Conservation (phyloP, 1,140 invertebrate species). For the Arctopsyche grandis region DNA sequence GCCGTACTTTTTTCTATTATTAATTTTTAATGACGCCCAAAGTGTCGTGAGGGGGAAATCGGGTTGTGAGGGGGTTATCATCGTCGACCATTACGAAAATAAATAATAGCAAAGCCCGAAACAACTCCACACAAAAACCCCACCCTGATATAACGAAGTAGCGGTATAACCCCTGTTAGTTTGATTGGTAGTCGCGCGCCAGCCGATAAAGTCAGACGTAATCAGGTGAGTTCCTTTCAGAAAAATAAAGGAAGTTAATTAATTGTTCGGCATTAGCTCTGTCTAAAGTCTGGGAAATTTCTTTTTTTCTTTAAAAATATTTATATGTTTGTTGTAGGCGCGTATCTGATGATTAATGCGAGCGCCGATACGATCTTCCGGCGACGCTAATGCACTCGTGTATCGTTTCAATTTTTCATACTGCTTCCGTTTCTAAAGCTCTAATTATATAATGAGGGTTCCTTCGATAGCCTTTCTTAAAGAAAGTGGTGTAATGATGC, state of each 20-base stretch:
- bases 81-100: constrained; percentile 6
- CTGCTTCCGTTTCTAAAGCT: not conserved
- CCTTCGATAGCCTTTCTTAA: too few relatives aligned
- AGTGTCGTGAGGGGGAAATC: not conserved
- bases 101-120: not conserved
- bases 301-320: not conserved
- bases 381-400: not conserved
- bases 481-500: too few relatives aligned
- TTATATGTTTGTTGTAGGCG: not conserved
- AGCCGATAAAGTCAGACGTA: not conserved
- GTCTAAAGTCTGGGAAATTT: not conserved
- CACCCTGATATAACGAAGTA: not conserved
- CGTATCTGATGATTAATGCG: not conserved
- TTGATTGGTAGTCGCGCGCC: not conserved
- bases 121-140: not conserved
- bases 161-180: not conserved
- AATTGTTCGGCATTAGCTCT: not conserved
- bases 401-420: constrained; percentile 13
- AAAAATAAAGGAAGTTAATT: constrained; percentile 9
- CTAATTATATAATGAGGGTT: not conserved
- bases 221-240: not conserved
- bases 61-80: not conserved
- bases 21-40: not conserved
- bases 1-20: too few relatives aligned
- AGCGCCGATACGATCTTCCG: not conserved